These are phyloP conservation scores for Eristalinus sepulchralis DNA, from an alignment of 2,888 invertebrate genomes.

Conservation along the genomic window DNA sequence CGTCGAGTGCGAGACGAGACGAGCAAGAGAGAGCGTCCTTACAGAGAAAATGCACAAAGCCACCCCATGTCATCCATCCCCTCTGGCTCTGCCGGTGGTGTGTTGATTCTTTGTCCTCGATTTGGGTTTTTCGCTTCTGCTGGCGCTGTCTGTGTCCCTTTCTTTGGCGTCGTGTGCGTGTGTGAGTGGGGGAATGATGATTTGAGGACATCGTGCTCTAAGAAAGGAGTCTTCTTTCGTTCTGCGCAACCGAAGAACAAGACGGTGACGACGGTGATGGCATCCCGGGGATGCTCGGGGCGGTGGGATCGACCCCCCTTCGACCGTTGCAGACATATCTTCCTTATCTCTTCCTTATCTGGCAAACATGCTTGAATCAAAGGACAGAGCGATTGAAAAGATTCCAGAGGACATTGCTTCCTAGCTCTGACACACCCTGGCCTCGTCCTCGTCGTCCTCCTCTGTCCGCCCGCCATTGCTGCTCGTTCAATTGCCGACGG, in stretches of 20 bases:
- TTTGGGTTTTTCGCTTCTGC: constrained; percentile 4
- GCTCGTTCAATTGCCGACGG: constrained; percentile 45
- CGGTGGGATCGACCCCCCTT: neutral
- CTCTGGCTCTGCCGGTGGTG: neutral
- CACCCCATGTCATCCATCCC: neutral
- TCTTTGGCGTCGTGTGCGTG: constrained; percentile 8
- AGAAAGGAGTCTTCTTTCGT: constrained; percentile 5
- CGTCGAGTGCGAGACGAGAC: no score
- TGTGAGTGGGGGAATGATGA: constrained; percentile 53
- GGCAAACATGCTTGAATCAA: constrained; percentile 60
- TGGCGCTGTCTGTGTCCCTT: constrained; percentile 10
- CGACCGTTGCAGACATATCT: constrained; percentile 58
- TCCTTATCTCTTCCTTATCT: constrained; percentile 59
- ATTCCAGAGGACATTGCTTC: constrained; percentile 67
- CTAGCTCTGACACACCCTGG: constrained; percentile 15
- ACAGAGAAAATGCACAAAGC: neutral
- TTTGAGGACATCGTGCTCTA: constrained; percentile 40
- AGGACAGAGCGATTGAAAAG: constrained; percentile 48
- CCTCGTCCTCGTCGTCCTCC: neutral
- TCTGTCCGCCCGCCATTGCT: neutral
- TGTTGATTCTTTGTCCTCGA: constrained; percentile 22
- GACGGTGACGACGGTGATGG: constrained; percentile 16
- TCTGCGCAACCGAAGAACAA: constrained; percentile 39
- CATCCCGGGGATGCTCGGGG: constrained; percentile 32
- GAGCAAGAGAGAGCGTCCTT: neutral